Percentiles rank a stretch among this genome's conserved stretches.
These are phyloP conservation scores for Chondrilla cf. caribensis DNA, from an alignment of 37 sponge, comb jelly and placozoan species.

Conservation along the genomic window DNA sequence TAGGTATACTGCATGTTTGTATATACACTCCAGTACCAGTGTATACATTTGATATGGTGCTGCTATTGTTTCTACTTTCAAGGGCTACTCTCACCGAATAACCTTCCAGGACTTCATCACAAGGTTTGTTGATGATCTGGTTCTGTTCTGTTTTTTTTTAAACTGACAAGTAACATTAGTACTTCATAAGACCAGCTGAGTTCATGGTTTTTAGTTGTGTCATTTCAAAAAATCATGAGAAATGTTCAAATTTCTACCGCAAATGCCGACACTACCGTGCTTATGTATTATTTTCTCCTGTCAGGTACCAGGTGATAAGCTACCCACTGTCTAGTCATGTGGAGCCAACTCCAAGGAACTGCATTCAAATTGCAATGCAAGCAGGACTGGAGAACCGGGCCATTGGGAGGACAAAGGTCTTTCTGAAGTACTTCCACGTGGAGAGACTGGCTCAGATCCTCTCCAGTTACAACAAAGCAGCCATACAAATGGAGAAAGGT, in stretches of 20 bases:
- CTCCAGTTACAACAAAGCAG: constrained; percentile 43
- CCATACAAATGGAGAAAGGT: constrained; percentile 48
- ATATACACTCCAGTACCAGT: too few relatives aligned
- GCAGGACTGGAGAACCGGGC: constrained; percentile 61
- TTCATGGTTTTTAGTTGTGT: too few relatives aligned
- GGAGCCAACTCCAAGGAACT: constrained; percentile 48
- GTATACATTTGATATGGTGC: too few relatives aligned
- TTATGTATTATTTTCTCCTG: too few relatives aligned
- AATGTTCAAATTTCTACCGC: too few relatives aligned
- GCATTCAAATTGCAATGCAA: constrained; percentile 47
- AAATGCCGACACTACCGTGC: too few relatives aligned
- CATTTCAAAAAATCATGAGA: too few relatives aligned
- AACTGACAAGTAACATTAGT: too few relatives aligned
- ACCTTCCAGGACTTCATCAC: constrained; percentile 65
- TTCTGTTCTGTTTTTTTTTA: too few relatives aligned
- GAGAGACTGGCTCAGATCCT: constrained; percentile 51
- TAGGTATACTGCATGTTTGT: too few relatives aligned
- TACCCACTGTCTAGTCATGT: constrained; percentile 30
- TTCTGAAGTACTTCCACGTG: constrained; percentile 79
- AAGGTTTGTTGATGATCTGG: constrained; percentile 39
- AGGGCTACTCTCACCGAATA: constrained; percentile 79
- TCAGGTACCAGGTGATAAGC: constrained; percentile 58
- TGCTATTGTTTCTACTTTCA: constrained; percentile 4
- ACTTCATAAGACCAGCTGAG: too few relatives aligned
- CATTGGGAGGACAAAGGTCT: constrained; percentile 70